These are phyloP conservation scores for Ligdia adustata DNA, from an alignment of 2,888 invertebrate species.

Conservation along the genomic window DNA sequence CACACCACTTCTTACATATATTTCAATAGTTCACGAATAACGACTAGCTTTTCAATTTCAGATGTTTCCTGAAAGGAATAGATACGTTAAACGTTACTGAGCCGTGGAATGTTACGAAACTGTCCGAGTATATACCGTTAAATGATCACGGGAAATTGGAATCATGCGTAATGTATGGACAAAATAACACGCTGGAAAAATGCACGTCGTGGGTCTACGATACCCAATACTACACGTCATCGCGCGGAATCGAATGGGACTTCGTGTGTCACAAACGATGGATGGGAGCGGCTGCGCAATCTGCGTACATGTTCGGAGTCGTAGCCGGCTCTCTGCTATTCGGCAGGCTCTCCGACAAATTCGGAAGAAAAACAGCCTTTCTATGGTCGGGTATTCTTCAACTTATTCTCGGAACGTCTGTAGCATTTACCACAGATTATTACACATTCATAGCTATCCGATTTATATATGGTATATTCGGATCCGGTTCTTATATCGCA, in stretches of 20 bases:
- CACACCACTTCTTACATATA: conserved; percentile 32
- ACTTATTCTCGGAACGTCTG: conserved; percentile 87
- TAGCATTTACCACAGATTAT: conserved; percentile 90
- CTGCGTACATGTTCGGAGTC: conserved; percentile 92
- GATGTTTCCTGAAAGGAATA: conserved; percentile 83
- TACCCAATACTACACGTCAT: conserved; percentile 87
- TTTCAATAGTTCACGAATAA: conserved; percentile 20
- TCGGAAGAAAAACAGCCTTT: conserved; percentile 91
- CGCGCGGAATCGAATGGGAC: conserved; percentile 92
- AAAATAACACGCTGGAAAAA: conserved; percentile 59
- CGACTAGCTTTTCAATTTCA: conserved; percentile 60
- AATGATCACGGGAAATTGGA: conserved; percentile 84
- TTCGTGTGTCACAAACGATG: conserved; percentile 91
- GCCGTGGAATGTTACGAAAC: conserved; percentile 81
- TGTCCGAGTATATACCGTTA: conserved; percentile 83
- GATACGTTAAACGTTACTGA: conserved; percentile 79
- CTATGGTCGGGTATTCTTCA: conserved; percentile 90
- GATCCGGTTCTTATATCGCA: conserved; percentile 89
- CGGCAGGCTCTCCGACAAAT: conserved; percentile 91
- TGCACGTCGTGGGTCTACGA: conserved; percentile 88
- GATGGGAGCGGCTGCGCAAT: conserved; percentile 92
- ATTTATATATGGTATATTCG: conserved; percentile 91
- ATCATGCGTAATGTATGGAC: conserved; percentile 84
- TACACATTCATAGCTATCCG: conserved; percentile 87
- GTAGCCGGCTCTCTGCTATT: conserved; percentile 90